A percentile compares a stretch with the other conserved stretches of the same genome.
These are phyloP conservation scores for Chaetogeoica ovagalla DNA, from an alignment of 2,888 invertebrate species.

Conservation along the genomic window DNA sequence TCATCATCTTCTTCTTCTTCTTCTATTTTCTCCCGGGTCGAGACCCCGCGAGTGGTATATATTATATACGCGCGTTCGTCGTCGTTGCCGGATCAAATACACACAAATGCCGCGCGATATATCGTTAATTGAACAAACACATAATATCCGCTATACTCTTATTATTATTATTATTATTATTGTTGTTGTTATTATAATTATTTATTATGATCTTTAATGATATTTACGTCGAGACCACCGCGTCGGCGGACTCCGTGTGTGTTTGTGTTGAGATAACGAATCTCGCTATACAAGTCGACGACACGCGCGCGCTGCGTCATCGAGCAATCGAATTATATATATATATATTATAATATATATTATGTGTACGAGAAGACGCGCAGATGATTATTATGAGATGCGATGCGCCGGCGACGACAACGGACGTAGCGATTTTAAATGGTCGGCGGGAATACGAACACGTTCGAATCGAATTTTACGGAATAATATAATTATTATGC, in stretches of 20 bases:
- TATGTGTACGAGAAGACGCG: no score
- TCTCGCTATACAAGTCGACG: conserved; percentile 3
- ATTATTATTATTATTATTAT: not conserved
- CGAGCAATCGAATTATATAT: not conserved
- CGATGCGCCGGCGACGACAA: not conserved
- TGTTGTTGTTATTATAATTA: not conserved
- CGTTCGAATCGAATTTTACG: conserved; percentile 19
- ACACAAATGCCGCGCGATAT: not conserved
- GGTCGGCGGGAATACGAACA: conserved; percentile 3
- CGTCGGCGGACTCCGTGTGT: not conserved
- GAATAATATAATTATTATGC: conserved; percentile 18
- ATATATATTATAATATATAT: no score
- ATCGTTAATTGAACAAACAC: conserved; percentile 48
- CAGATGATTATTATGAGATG: no score
- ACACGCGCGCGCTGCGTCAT: not conserved
- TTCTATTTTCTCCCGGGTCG: no score
- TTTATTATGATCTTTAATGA: not conserved
- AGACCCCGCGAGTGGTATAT: conserved; percentile 1
- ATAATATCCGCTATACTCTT: not conserved
- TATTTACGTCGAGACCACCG: not conserved
- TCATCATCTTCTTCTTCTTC: no score
- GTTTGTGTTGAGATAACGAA: not conserved
- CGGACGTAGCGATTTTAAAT: conserved; percentile 35
- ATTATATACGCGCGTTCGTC: not conserved
- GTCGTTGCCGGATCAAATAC: conserved; percentile 18